These are phyloP conservation scores for Drosophila kepulauana DNA, from an alignment of 1,140 invertebrate species.

Conservation along the genomic window DNA sequence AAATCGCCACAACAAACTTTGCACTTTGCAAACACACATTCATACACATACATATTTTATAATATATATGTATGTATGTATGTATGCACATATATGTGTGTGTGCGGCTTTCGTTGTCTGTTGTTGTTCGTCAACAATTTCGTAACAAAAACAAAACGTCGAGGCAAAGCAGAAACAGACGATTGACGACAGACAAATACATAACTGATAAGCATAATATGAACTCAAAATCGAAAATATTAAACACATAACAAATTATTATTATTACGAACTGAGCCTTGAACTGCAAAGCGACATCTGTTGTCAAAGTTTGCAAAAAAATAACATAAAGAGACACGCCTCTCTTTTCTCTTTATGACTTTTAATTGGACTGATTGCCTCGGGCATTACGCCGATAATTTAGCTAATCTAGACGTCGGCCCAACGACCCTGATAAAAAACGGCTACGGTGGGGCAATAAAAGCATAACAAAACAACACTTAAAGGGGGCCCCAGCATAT, in stretches of 20 bases:
- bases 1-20: slow-evolving; percentile 32
- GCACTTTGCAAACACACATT: slow-evolving; percentile 12
- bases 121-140: slow-evolving; percentile 63
- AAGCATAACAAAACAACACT: slow-evolving; percentile 6
- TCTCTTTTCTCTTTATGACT: slow-evolving; percentile 8
- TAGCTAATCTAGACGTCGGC: slow-evolving; percentile 25
- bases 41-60: background rate
- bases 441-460: background rate
- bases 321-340: slow-evolving; percentile 25
- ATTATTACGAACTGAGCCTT: slow-evolving; percentile 16
- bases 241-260: slow-evolving; percentile 2
- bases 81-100: background rate
- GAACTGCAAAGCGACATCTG: slow-evolving; percentile 23
- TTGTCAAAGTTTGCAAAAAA: slow-evolving; percentile 11
- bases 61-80: background rate
- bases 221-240: slow-evolving; percentile 12
- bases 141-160: slow-evolving; percentile 70
- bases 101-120: slow-evolving; percentile 32
- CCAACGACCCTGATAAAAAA: slow-evolving; percentile 6
- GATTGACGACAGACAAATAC: slow-evolving; percentile 6
- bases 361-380: slow-evolving; percentile 37
- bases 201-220: slow-evolving; percentile 11
- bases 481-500: slow-evolving; percentile 12
- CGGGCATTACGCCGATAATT: slow-evolving; percentile 6
- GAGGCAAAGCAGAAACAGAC: slow-evolving; percentile 26